A percentile compares a stretch with the other conserved stretches of the same genome.
Conservation (phyloP, 2,888 invertebrate species). For the Andrena hattorfiana region DNA sequence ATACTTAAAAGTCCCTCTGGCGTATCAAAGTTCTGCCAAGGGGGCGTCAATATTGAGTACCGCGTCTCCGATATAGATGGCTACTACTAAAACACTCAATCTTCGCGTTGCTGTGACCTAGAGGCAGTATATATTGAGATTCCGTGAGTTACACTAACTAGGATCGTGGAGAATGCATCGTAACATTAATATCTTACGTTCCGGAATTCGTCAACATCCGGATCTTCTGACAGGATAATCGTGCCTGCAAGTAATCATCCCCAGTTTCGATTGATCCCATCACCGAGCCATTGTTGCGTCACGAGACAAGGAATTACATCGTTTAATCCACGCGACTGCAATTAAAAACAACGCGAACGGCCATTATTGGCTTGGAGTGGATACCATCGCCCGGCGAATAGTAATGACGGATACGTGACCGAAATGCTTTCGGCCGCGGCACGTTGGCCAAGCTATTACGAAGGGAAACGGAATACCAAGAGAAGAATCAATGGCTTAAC, state of each 20-base stretch:
- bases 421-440: conserved; percentile 42
- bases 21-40: conserved; percentile 1
- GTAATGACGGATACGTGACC: conserved; percentile 61
- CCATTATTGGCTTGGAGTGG: conserved; percentile 31
- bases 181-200: background rate
- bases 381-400: conserved; percentile 50
- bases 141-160: background rate
- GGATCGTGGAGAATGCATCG: background rate
- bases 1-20: conserved; percentile 8
- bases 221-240: background rate
- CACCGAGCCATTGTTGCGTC: background rate
- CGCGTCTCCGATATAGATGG: background rate
- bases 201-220: background rate
- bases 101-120: background rate
- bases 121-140: background rate
- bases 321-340: background rate
- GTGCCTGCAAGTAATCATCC: background rate
- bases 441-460: conserved; percentile 34
- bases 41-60: background rate
- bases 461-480: conserved; percentile 41
- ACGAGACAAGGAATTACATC: background rate
- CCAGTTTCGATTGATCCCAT: background rate
- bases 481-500: conserved; percentile 57
- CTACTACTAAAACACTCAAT: background rate
- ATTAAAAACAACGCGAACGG: conserved; percentile 34